Base-by-base conservation (phyloP, 2,888 invertebrate genomes). In the Drosophila atripex region DNA sequence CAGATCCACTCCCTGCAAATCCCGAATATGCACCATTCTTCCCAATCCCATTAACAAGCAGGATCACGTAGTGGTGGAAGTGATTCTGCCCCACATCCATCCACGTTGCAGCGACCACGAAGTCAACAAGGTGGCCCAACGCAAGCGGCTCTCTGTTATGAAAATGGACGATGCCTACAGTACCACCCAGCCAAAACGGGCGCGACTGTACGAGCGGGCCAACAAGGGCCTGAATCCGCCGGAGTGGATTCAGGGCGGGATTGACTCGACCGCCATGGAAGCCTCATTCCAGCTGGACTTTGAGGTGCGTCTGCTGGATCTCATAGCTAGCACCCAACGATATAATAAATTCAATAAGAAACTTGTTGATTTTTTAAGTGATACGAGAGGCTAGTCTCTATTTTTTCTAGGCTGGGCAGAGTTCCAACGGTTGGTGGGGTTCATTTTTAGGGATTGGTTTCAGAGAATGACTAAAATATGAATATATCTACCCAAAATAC, bases 41-140 rank as follows among this genome's bases (percentile, higher is more conserved):
- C 75, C 89, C 23, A 59, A 85, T 52, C 35, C 76, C 3, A 47
- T 50, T 56, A 88, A 89, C 47, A 78, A 84, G 43, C 59, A 71
- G 3, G 77, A 75, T 9, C 89, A 89, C 16, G 73, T 83, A 45
- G 79, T 90, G 3, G 77, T 88, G 12, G 86, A 86, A 16, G 77
- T 88, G 0, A 73, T 77, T 1, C 75, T 79, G 7, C 73, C 75
- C 9, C 89, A 90, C 68, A 74, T 84, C 4, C 89, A 90, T 73
- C 82, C 80, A 1, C 89, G 86, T 1, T 89, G 89, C 47, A 80
- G 89, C 23, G 75, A 78, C 25, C 83, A 86, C 8, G 88, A 89
- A 47, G 88, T 90, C 9, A 77, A 78, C 3, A 88, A 89, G 52
- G 89, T 87, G n/a, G 75, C 86, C 2, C 88, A 89, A 41, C 88